A percentile compares a stretch with the other conserved stretches of the same genome.
Evolutionary conservation across 2,113 vertebrate species (phyloP).

Genomic region (Ptyas mucosa): DNA sequence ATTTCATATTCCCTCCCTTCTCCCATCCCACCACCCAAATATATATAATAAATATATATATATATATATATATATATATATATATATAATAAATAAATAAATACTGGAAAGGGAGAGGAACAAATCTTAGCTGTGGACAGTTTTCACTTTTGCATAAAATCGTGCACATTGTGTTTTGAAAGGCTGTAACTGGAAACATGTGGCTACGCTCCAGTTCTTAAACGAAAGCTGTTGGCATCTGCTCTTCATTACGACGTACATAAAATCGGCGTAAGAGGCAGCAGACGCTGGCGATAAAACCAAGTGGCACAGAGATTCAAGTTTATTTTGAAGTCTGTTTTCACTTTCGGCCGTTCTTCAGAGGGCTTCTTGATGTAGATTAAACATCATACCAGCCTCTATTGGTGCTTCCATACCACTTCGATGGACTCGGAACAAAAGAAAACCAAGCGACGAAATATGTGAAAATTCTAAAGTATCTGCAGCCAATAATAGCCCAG

Average conservation of each 20-base stretch:
- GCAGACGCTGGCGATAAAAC: conserved; percentile 62
- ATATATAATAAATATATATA: too few species aligned
- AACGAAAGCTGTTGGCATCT: conserved; percentile 54
- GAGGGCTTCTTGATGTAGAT: neutral
- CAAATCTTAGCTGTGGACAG: conserved; percentile 48
- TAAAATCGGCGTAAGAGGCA: conserved; percentile 54
- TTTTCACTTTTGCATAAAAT: conserved; percentile 59
- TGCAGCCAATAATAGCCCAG: neutral
- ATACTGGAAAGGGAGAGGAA: neutral
- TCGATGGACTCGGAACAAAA: neutral
- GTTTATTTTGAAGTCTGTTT: conserved; percentile 57
- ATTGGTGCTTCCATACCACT: neutral
- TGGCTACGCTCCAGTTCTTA: conserved; percentile 48
- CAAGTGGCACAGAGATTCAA: conserved; percentile 46
- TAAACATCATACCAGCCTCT: neutral
- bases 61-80: too few species aligned
- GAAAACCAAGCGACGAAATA: neutral
- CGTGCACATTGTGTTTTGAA: conserved; percentile 45
- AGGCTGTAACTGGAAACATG: conserved; percentile 65
- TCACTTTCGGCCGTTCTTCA: conserved; percentile 26
- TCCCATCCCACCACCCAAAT: accelerated
- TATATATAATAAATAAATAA: too few species aligned
- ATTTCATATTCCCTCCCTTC: neutral
- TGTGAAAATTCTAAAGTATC: neutral
- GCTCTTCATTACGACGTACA: conserved; percentile 60